Base-by-base conservation (phyloP, 2,888 invertebrate genomes). In the Thysanoteuthis rhombus region DNA sequence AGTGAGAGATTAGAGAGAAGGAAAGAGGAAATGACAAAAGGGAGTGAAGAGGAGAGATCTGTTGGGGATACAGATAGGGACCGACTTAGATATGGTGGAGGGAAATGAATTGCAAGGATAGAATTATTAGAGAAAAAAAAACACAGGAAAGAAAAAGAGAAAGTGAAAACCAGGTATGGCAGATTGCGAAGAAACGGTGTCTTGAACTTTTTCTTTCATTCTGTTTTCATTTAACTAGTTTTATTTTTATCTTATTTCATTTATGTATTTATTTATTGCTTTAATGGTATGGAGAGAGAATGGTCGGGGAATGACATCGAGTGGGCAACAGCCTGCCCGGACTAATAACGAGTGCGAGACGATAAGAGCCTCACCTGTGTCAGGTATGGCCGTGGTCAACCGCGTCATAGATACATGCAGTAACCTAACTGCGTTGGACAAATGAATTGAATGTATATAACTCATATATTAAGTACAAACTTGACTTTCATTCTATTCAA, bases 291-390 rank as follows among this genome's bases (percentile, higher is more conserved):
- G n/a, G n/a, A n/a, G 10, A 75, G n/a, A n/a, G n/a, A 75, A n/a
- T 75, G n/a, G 75, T n/a, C 75, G 75, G 75, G 75, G 75, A n/a
- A n/a, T 12, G n/a, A 75, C 75, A 75, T 36, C 19, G 75, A 75
- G 19, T 75, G 75, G 75, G 75, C n/a, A 75, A 75, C 75, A 75
- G 75, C 75, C 75, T 75, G 75, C n/a, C 12, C n/a, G 75, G n/a
- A 75, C 75, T 75, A 75, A 75, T 75, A 75, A 75, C 75, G 36
- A 75, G 75, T 75, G 75, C 75, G n/a, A 75, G 75, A 75, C 75
- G 75, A 75, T 75, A 75, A 75, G 75, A 75, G n/a, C n/a, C 75
- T 75, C 75, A 75, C 75, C 75, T 75, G 75, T n/a, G 75, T 75
- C 75, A 75, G 75, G n/a, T 75, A 75, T n/a, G 75, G n/a, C n/a